Percentiles rank a stretch among this genome's conserved stretches.
phyloP scores from a whole-genome alignment of 2,888 invertebrate genomes.

The Drosophila incognita region DNA sequence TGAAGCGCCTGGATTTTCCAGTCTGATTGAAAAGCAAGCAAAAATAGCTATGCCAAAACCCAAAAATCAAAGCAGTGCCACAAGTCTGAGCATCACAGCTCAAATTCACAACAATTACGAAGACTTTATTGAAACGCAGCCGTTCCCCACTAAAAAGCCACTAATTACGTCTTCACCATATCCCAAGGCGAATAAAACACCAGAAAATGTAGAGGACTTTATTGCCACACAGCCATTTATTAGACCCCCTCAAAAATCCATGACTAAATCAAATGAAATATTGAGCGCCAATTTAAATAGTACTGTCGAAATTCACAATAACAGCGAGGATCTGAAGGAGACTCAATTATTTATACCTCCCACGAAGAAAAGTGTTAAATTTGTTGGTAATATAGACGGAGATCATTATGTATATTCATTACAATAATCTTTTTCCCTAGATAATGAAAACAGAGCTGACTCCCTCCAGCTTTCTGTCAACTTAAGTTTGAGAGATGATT shows the following conservation, averaged over 20 bases:
- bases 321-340: constrained; percentile 33
- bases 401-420: neutral
- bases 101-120: constrained; percentile 13
- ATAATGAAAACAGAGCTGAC: neutral
- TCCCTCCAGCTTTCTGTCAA: constrained; percentile 1
- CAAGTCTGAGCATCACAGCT: constrained; percentile 23
- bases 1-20: neutral
- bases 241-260: neutral
- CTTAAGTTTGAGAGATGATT: constrained; percentile 36
- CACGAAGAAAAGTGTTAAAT: neutral
- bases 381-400: constrained; percentile 20
- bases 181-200: neutral
- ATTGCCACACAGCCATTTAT: constrained; percentile 32
- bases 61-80: neutral
- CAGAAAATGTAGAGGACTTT: constrained; percentile 25
- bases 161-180: neutral
- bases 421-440: neutral
- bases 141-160: neutral
- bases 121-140: constrained; percentile 18
- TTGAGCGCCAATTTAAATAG: neutral
- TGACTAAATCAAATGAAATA: neutral
- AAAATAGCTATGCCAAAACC: neutral
- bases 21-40: constrained; percentile 31
- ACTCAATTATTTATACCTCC: constrained; percentile 38
- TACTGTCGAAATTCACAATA: constrained; percentile 1